Conservation (phyloP, 2,113 vertebrate species). For the Phyllostomus hastatus region DNA sequence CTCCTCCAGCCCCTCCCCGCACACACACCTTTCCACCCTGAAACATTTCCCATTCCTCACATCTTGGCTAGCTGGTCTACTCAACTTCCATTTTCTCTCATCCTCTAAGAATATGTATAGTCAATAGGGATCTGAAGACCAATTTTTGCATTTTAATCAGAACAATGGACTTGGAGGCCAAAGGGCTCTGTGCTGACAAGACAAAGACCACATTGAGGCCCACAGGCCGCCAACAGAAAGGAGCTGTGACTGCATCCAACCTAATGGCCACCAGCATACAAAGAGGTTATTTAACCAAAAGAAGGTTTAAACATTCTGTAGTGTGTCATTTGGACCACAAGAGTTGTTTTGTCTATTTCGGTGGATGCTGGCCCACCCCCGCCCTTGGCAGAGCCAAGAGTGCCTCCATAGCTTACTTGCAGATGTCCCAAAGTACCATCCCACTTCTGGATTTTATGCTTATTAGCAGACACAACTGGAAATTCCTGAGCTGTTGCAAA, state of each 20-base stretch:
- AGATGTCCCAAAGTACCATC: background rate
- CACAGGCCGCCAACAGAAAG: constrained; percentile 23
- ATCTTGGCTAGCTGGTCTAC: background rate
- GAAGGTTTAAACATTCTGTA: background rate
- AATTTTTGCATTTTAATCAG: constrained; percentile 39
- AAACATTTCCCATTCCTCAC: background rate
- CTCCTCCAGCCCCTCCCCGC: background rate
- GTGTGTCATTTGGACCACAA: background rate
- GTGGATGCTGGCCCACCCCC: background rate
- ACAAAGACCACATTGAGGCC: constrained; percentile 45
- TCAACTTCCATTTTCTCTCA: background rate
- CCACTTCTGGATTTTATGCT: background rate
- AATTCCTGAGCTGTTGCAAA: constrained; percentile 65
- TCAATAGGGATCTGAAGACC: background rate
- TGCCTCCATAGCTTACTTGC: background rate
- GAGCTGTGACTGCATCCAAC: constrained; percentile 1
- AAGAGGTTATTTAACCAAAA: constrained; percentile 13
- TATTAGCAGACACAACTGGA: constrained; percentile 43
- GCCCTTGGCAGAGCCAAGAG: background rate
- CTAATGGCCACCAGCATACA: constrained; percentile 12
- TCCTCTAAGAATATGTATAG: constrained; percentile 20
- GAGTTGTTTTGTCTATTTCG: constrained; percentile 58
- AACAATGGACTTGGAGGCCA: constrained; percentile 41
- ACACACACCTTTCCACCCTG: too few relatives aligned
- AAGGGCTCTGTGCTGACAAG: constrained; percentile 48